A percentile compares a stretch with the other conserved stretches of the same genome.
Evolutionary conservation across 2,888 invertebrate genomes (phyloP).

Genomic region (Galerucella nymphaeae): DNA sequence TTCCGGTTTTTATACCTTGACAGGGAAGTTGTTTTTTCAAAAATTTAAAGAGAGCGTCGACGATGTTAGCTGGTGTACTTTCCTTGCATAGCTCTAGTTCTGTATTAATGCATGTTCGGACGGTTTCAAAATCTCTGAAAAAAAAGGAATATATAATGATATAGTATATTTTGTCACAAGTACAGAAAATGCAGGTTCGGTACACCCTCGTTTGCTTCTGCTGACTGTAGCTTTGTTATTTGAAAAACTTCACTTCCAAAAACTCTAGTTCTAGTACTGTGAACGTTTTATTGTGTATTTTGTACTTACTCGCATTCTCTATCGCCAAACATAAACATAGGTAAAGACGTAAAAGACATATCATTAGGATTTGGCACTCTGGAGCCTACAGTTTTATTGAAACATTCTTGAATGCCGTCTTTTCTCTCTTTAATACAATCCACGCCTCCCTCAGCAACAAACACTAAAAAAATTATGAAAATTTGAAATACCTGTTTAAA

Average conservation of each 20-base stretch:
- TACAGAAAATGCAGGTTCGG: too few species aligned
- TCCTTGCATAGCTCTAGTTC: slow-evolving; percentile 75
- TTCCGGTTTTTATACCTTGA: slow-evolving; percentile 34
- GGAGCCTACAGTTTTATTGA: slow-evolving; percentile 71
- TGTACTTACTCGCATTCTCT: slow-evolving; percentile 67
- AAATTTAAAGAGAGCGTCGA: slow-evolving; percentile 79
- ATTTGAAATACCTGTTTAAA: neutral
- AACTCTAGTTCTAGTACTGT: too few species aligned
- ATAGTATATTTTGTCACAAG: too few species aligned
- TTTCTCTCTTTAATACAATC: slow-evolving; percentile 76
- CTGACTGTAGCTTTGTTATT: too few species aligned
- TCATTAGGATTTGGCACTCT: slow-evolving; percentile 67
- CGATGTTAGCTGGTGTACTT: slow-evolving; percentile 83
- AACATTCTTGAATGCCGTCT: slow-evolving; percentile 72
- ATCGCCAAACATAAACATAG: slow-evolving; percentile 67
- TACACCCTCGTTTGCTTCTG: too few species aligned
- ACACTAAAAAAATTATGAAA: slow-evolving; percentile 68
- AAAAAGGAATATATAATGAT: slow-evolving; percentile 20
- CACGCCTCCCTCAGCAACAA: slow-evolving; percentile 84
- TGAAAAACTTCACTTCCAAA: too few species aligned
- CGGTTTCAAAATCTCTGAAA: slow-evolving; percentile 68
- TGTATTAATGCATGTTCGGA: slow-evolving; percentile 71
- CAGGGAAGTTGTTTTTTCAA: slow-evolving; percentile 75
- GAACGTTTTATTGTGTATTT: neutral
- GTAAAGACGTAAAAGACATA: slow-evolving; percentile 68